Evolutionary conservation across 64 coral and sea anemone genomes (phyloP).

Genomic region (Montipora cactus): DNA sequence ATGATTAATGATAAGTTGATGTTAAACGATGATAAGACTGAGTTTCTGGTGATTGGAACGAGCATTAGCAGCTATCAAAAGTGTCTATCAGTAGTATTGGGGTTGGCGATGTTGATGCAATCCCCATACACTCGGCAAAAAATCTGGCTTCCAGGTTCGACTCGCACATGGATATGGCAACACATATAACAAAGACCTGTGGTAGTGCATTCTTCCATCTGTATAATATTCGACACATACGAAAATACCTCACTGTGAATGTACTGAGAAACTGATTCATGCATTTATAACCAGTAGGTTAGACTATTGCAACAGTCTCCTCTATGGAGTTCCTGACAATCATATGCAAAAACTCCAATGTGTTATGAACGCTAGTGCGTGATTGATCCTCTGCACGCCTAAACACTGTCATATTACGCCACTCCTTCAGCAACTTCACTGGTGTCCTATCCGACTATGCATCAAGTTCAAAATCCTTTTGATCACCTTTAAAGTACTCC

Average conservation of each 20-base stretch:
- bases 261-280: constrained; percentile 20
- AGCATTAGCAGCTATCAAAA: background rate
- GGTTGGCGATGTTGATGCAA: background rate
- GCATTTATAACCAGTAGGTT: background rate
- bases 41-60: background rate
- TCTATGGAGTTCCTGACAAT: background rate
- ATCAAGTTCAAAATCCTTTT: constrained; percentile 26
- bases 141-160: background rate
- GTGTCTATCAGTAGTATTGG: background rate
- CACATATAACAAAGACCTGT: background rate
- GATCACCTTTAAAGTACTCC: constrained; percentile 19
- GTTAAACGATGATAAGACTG: background rate
- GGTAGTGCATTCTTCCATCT: background rate
- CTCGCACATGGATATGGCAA: background rate
- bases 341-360: constrained; percentile 10
- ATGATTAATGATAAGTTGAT: background rate
- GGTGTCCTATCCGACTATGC: constrained; percentile 1
- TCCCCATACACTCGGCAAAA: background rate
- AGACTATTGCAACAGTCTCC: background rate
- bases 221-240: background rate
- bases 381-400: constrained; percentile 3
- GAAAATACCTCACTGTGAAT: constrained; percentile 16
- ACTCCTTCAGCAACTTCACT: constrained; percentile 1
- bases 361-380: background rate
- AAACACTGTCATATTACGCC: constrained; percentile 18